Percentiles rank a stretch among this genome's conserved stretches.
These are phyloP conservation scores for Melanocharis versteri DNA, from an alignment of 2,113 vertebrate species.

Conservation along the genomic window DNA sequence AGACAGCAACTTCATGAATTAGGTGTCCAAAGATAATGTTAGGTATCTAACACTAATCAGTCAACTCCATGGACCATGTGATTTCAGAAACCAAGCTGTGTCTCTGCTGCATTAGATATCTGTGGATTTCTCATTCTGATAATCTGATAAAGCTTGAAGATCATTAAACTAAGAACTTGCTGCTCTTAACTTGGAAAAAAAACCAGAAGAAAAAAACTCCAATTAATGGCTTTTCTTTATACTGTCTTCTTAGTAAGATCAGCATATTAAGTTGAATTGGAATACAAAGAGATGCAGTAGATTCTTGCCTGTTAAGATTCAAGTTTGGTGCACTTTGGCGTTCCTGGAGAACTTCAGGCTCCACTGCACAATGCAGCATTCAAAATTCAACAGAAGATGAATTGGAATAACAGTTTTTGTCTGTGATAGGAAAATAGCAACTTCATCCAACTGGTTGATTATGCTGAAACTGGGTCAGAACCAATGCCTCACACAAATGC, in stretches of 20 bases:
- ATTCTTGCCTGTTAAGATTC: not conserved
- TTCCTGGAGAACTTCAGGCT: not conserved
- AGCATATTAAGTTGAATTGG: not conserved
- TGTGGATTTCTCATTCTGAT: not conserved
- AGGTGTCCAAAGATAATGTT: not conserved
- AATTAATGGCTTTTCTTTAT: fast-evolving
- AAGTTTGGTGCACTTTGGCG: not conserved
- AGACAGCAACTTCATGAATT: not conserved
- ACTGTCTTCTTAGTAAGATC: not conserved
- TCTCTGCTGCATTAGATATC: not conserved
- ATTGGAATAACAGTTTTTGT: not conserved
- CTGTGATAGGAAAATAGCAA: not conserved
- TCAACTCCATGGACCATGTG: not conserved
- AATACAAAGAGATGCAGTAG: not conserved
- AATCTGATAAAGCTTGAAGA: not conserved
- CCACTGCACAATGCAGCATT: not conserved
- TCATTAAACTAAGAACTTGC: not conserved
- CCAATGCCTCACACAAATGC: not conserved
- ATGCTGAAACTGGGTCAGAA: not conserved
- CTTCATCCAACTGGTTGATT: not conserved
- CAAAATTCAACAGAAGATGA: not conserved
- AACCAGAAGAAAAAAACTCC: not conserved
- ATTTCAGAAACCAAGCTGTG: not conserved
- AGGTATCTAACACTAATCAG: not conserved
- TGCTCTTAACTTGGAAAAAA: not conserved